Evolutionary conservation across 2,797 vertebrate genomes (phyloP).

Genomic region (Falco rusticolus): DNA sequence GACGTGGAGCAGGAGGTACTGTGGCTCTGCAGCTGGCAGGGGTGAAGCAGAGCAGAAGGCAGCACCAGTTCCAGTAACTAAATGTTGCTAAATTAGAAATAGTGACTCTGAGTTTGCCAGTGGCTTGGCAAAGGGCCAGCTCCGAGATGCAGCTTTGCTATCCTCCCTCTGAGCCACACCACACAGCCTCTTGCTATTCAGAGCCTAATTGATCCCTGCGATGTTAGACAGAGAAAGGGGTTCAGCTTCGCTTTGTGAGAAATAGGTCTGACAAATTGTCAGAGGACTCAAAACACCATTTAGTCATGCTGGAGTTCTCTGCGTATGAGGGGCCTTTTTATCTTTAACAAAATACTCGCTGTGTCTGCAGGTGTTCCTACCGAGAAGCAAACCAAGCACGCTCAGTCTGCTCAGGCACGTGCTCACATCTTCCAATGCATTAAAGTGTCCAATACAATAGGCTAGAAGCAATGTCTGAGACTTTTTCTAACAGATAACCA

Average conservation of each 20-base stretch:
- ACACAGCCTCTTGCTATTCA: background rate
- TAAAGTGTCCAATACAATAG: background rate
- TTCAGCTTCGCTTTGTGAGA: background rate
- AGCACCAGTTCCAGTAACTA: background rate
- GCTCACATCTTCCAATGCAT: background rate
- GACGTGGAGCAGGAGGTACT: background rate
- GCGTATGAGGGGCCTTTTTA: background rate
- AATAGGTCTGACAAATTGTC: background rate
- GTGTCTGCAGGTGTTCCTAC: background rate
- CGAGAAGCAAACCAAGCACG: background rate
- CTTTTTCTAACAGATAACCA: background rate
- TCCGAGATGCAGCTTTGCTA: background rate
- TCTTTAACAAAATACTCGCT: background rate
- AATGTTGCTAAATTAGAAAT: background rate
- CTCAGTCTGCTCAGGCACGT: background rate
- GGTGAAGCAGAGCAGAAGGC: background rate
- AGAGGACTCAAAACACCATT: background rate
- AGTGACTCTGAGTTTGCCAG: background rate
- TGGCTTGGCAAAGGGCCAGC: background rate
- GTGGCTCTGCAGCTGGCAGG: background rate
- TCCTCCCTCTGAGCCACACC: background rate
- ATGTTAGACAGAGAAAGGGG: background rate
- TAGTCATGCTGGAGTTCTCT: background rate
- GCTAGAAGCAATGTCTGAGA: background rate
- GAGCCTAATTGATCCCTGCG: background rate